Conservation (phyloP, 2,888 invertebrate species). For the Crossocerus cetratus region DNA sequence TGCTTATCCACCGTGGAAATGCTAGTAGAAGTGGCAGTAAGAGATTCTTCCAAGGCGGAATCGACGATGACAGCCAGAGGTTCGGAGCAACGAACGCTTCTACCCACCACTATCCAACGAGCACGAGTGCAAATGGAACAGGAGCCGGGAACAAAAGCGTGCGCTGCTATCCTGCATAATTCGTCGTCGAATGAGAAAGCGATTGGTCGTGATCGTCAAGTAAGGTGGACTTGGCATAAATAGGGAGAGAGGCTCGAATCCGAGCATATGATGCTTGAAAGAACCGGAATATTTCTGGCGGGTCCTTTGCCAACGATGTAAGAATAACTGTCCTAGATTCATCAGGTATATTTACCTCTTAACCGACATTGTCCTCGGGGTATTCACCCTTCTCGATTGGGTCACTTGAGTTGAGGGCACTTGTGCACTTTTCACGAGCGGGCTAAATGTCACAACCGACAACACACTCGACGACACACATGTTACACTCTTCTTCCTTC, state of each 20-base stretch:
- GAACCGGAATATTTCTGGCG: conserved; percentile 6
- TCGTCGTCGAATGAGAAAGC: background rate
- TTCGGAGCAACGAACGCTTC: too few relatives aligned
- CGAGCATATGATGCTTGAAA: background rate
- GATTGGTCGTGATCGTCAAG: background rate
- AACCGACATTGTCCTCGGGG: conserved; percentile 46
- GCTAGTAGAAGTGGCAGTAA: conserved; percentile 13
- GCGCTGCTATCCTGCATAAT: too few relatives aligned
- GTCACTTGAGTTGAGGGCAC: conserved; percentile 16
- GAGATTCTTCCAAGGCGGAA: too few relatives aligned
- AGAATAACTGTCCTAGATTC: conserved; percentile 32
- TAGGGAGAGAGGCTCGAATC: background rate
- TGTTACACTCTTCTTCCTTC: too few relatives aligned
- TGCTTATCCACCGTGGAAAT: conserved; percentile 37
- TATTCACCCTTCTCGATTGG: conserved; percentile 17
- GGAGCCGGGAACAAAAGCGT: too few relatives aligned
- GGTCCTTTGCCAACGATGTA: conserved; percentile 19
- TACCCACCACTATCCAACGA: too few relatives aligned
- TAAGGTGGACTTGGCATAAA: too few relatives aligned
- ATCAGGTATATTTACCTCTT: conserved; percentile 56
- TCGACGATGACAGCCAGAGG: too few relatives aligned
- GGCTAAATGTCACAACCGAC: conserved; percentile 3
- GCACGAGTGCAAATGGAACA: too few relatives aligned
- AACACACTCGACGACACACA: conserved; percentile 5
- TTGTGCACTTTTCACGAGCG: conserved; percentile 20